Evolutionary conservation across 2,797 vertebrate species (phyloP).

Genomic region (Acridotheres tristis): DNA sequence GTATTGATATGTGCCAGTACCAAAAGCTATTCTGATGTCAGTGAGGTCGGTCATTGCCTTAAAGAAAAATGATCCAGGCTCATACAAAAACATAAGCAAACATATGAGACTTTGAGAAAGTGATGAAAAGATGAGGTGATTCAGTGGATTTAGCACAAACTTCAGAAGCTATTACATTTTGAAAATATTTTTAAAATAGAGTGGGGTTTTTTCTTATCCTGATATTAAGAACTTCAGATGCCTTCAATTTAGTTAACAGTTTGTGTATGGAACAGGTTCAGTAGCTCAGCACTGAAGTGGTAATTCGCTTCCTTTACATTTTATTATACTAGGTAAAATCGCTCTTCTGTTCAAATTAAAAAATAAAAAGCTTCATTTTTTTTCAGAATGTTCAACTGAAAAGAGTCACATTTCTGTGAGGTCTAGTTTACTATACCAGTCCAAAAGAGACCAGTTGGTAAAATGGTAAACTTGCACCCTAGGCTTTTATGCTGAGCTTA

Average conservation of each 20-base stretch:
- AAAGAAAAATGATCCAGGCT: background rate
- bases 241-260: background rate
- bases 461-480: background rate
- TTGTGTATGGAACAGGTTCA: background rate
- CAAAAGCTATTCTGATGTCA: background rate
- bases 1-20: background rate
- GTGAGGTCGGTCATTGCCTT: background rate
- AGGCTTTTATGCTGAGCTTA: background rate
- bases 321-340: background rate
- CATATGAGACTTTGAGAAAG: background rate
- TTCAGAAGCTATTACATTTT: background rate
- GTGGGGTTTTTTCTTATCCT: background rate
- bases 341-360: background rate
- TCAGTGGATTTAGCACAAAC: background rate
- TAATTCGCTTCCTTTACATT: background rate
- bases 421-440: background rate
- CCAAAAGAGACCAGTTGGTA: background rate
- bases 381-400: background rate
- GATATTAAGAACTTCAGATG: background rate
- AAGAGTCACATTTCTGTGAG: background rate
- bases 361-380: fast-evolving
- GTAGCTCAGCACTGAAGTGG: background rate
- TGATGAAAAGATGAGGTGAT: background rate
- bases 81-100: background rate
- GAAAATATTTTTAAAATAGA: background rate